Evolutionary conservation across 2,113 vertebrate genomes (phyloP), one percentile per base, ranked within the genome.

Genomic region (Myrmophylax atrothorax): DNA sequence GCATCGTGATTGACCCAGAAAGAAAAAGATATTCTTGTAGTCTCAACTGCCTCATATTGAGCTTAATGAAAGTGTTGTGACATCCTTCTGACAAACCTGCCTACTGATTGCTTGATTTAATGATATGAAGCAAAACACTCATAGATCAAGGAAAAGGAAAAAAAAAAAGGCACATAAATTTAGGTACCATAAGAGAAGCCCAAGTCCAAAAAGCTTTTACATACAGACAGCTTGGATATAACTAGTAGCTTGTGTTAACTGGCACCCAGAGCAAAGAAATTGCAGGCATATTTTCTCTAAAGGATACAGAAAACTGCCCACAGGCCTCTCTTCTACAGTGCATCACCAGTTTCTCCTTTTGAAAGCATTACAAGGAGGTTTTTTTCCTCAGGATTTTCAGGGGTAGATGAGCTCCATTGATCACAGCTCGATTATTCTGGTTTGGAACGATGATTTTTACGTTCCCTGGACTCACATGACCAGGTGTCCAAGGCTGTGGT

Each of bases 371-470:
- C 59, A 29, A 60, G 47, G 7, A 37, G 1, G 5, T 80, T 63
- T 62, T 94, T 63, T 62, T 93, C 93, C 91, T 84, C 64, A 96
- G 42, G 14, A 67, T 88, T 83, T 94, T 93, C 35, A 37, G n/a
- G 44, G 28, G 7, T 18, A 47, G 16, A 82, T 14, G 50, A 94
- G 52, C 33, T 89, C 46, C 78, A 76, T 63, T 94, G 88, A 96
- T 97, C 52, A 75, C 35, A 83, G 70, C 52, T 91, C 3, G 0
- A 67, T 69, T 37, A 84, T 95, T 94, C 66, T 80, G 42, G 53
- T 96, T 88, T 89, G 82, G 89, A 93, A 84, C 81, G 90, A 14
- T 19, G 24, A 95, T 82, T 94, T 96, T 96, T 80, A 94, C 60
- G 89, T 88, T 92, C 95, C 75, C 68, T 59, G 16, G 85, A 75